Evolutionary conservation across 2,888 invertebrate genomes (phyloP).

Genomic region (Sarcophaga caerulescens): DNA sequence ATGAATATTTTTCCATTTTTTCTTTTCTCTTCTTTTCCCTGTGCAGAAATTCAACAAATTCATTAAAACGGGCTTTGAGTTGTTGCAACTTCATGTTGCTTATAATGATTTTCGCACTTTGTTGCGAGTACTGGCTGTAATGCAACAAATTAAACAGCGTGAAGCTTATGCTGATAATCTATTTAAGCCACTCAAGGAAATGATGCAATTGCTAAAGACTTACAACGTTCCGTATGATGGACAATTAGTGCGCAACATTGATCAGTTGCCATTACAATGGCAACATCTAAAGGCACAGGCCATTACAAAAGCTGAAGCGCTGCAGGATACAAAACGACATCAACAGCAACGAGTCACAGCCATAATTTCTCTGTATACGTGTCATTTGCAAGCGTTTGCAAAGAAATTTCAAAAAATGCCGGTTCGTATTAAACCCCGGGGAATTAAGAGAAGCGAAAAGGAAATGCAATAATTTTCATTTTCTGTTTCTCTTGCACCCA

Average conservation of each 20-base stretch:
- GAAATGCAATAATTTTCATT: neutral
- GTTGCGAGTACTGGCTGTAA: constrained; percentile 90
- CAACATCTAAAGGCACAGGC: constrained; percentile 91
- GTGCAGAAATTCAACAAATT: constrained; percentile 88
- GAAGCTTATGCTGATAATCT: constrained; percentile 90
- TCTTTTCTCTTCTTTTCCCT: neutral
- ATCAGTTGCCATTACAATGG: constrained; percentile 95
- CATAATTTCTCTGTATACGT: constrained; percentile 90
- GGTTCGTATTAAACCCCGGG: constrained; percentile 64
- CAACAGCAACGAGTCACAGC: constrained; percentile 93
- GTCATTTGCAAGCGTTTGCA: constrained; percentile 89
- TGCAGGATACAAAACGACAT: constrained; percentile 92
- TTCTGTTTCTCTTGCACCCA: neutral
- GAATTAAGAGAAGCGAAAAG: neutral
- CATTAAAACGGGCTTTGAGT: constrained; percentile 87
- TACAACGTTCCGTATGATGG: constrained; percentile 94
- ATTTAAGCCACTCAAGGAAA: constrained; percentile 94
- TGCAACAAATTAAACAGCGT: constrained; percentile 86
- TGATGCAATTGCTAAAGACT: constrained; percentile 90
- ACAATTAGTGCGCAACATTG: constrained; percentile 88
- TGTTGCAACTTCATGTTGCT: constrained; percentile 86
- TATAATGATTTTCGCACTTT: constrained; percentile 93
- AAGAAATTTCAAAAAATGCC: constrained; percentile 85
- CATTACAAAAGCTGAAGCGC: constrained; percentile 90
- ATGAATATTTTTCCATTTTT: constrained; percentile 26